Base-by-base conservation (phyloP, 2,113 vertebrate species). In the Parotia lawesii region DNA sequence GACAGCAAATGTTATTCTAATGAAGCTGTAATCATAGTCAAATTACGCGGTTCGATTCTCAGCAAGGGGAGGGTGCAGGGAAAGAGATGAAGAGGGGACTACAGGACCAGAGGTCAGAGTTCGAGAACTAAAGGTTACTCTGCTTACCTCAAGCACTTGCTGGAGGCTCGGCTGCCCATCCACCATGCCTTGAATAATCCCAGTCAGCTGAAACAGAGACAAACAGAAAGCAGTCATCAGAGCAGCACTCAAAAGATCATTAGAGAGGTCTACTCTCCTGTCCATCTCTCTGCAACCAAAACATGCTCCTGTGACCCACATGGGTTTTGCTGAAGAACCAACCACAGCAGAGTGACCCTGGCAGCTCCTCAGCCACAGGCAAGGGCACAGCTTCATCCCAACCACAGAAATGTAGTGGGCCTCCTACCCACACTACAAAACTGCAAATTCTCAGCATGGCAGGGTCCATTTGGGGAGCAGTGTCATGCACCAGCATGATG, bases 141-240 rank as follows among this genome's bases (percentile, higher is more conserved):
- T 85, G 94, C 97, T 97, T 97, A 98, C 98, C 98, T 98, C 98
- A 85, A 98, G 97, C 95, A 98, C 98, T 97, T 98, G 97, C 97
- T 98, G 98, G 87, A 98, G 97, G 96, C 96, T 98, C 2, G 98
- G 98, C 93, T 98, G 98, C 60, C 98, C 98, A 97, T 98, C 98
- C 96, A 98, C 98, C 98, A 98, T 98, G 93, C 97, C 98, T 97
- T 98, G 98, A 97, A 98, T 98, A 96, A 98, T 98, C 93, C 98
- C 98, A 42, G 98, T 98, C 93, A 98, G 98, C 98, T 98, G 96
- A 96, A 98, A 97, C 85, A 97, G 96, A 96, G 97, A 97, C 85
- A 97, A 94, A 96, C 9, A 94, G 94, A 94, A 82, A 71, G 83
- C 61, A 91, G 56, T 53, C 38, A 2, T 94, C 75, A 97, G 72